phyloP scores from a whole-genome alignment of 2,797 vertebrate species.

The Crenuchus spilurus region DNA sequence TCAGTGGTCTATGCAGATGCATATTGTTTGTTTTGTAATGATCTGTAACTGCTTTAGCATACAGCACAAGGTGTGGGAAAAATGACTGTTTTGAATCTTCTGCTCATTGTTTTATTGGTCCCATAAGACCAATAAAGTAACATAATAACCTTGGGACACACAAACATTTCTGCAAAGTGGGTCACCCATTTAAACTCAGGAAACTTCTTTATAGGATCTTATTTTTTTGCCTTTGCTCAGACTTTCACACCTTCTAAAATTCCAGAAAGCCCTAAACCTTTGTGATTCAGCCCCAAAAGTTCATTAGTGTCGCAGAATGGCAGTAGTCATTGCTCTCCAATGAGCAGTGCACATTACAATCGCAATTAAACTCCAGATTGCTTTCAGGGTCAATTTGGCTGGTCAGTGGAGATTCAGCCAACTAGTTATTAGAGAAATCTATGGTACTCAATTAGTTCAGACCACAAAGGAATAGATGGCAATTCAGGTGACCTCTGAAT shows the following conservation, averaged over 20 bases:
- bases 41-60: not conserved
- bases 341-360: conserved; percentile 32
- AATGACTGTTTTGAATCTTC: not conserved
- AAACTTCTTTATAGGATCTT: not conserved
- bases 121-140: not conserved
- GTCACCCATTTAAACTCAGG: not conserved
- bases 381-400: conserved; percentile 40
- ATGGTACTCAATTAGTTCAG: conserved; percentile 45
- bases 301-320: not conserved
- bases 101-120: not conserved
- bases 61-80: not conserved
- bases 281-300: not conserved
- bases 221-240: not conserved
- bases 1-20: too few species aligned
- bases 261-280: not conserved
- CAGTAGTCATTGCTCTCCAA: not conserved
- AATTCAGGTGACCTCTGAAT: conserved; percentile 44
- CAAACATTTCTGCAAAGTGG: not conserved
- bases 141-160: not conserved
- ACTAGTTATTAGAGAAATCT: conserved; percentile 13
- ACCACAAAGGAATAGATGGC: conserved; percentile 24
- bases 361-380: conserved; percentile 52
- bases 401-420: conserved; percentile 14
- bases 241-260: not conserved
- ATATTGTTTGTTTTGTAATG: too few species aligned